phyloP scores from a whole-genome alignment of 2,113 vertebrate species.

The Hyla sarda region DNA sequence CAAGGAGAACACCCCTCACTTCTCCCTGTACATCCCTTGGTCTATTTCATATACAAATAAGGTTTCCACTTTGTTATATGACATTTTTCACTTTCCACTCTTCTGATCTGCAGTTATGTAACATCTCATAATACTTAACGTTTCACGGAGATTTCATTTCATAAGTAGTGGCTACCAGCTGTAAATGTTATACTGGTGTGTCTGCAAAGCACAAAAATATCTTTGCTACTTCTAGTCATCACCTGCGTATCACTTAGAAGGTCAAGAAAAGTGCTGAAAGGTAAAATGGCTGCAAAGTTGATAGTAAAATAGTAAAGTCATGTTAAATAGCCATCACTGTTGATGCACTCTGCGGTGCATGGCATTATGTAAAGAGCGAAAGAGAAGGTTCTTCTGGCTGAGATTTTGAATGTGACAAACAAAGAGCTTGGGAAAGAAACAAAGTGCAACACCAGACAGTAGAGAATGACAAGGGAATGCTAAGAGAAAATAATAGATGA shows the following conservation, averaged over 20 bases:
- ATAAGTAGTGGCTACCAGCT: not conserved
- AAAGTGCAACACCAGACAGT: slow-evolving; percentile 33
- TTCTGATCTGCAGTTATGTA: not conserved
- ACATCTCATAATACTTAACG: not conserved
- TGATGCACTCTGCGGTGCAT: slow-evolving; percentile 21
- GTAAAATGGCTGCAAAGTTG: not conserved
- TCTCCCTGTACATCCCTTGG: not conserved
- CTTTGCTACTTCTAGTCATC: not conserved
- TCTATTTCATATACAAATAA: not conserved
- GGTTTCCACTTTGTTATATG: not conserved
- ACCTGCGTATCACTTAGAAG: not conserved
- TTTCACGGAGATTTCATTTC: not conserved
- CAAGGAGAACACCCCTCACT: not conserved
- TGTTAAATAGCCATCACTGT: slow-evolving; percentile 12
- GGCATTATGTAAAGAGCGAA: slow-evolving; percentile 10
- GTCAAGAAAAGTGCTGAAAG: not conserved
- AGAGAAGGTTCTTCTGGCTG: not conserved
- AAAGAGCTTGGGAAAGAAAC: slow-evolving; percentile 29
- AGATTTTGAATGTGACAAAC: slow-evolving; percentile 44
- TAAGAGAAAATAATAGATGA: slow-evolving; percentile 54
- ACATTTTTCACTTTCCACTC: not conserved
- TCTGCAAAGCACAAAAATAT: slow-evolving; percentile 5
- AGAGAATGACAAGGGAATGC: slow-evolving; percentile 48
- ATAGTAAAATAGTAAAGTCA: slow-evolving; percentile 11
- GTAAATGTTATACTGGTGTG: slow-evolving; percentile 18